phyloP scores from a whole-genome alignment of 1,140 invertebrate species.

The Drosophila neocordata region DNA sequence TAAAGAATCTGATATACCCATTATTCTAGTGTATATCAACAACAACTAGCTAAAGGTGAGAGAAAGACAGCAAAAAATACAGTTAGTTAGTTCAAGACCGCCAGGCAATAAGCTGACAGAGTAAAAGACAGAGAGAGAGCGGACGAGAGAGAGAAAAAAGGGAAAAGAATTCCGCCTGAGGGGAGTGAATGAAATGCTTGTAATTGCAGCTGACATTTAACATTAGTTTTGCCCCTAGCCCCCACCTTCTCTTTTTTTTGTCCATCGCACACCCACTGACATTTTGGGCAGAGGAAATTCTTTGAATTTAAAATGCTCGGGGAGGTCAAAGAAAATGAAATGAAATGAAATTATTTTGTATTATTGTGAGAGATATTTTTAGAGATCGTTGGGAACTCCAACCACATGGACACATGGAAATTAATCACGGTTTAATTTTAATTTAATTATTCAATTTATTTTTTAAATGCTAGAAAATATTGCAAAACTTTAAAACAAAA shows the following conservation, averaged over 20 bases:
- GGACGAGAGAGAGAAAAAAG: not conserved
- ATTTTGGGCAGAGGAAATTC: constrained; percentile 1
- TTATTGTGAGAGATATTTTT: not conserved
- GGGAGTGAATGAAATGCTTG: constrained; percentile 51
- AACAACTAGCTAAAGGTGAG: constrained; percentile 24
- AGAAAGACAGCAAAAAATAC: constrained; percentile 13
- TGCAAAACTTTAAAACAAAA: too few relatives aligned
- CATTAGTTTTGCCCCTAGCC: constrained; percentile 40
- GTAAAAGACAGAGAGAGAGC: not conserved
- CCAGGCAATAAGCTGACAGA: not conserved
- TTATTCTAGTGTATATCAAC: not conserved
- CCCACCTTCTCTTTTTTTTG: not conserved
- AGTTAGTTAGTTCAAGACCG: not conserved
- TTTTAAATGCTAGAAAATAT: too few relatives aligned
- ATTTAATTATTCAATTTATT: not conserved
- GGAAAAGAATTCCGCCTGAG: not conserved
- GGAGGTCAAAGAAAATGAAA: not conserved
- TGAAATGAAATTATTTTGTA: constrained; percentile 1
- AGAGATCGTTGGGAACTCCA: not conserved
- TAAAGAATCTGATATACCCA: too few relatives aligned
- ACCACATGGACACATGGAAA: not conserved
- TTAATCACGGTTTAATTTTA: not conserved
- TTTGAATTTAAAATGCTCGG: constrained; percentile 2
- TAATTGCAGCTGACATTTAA: constrained; percentile 54
- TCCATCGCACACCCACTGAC: not conserved